A percentile compares a stretch with the other conserved stretches of the same genome.
These are phyloP conservation scores for Limnodromus scolopaceus DNA, from an alignment of 2,797 vertebrate species.

Conservation along the genomic window DNA sequence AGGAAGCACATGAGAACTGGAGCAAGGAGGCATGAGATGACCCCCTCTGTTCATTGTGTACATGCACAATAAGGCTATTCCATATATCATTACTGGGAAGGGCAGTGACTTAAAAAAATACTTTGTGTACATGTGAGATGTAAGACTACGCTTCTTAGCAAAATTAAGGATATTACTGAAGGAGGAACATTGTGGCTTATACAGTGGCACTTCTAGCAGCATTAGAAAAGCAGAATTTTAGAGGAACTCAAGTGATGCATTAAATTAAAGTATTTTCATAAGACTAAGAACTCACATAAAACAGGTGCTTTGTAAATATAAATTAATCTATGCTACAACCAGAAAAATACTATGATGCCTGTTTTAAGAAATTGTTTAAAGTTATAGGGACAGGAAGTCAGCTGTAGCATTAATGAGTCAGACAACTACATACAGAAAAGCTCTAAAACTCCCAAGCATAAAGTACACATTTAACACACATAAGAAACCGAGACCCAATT, in stretches of 20 bases:
- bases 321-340: background rate
- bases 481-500: background rate
- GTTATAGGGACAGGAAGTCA: background rate
- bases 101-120: background rate
- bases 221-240: background rate
- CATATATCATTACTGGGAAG: background rate
- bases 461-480: background rate
- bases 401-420: background rate
- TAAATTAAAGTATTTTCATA: background rate
- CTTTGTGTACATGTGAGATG: accelerated
- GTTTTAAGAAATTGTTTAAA: background rate
- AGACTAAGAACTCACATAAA: background rate
- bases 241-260: background rate
- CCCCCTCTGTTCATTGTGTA: accelerated
- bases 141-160: accelerated
- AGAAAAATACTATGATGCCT: background rate
- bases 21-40: background rate
- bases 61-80: background rate
- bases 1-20: accelerated
- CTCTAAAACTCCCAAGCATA: background rate
- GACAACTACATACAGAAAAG: background rate
- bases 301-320: background rate
- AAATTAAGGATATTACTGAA: background rate
- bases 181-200: background rate
- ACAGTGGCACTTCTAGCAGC: background rate